Conservation (phyloP, 2,888 invertebrate species). For the Parnassius apollo region DNA sequence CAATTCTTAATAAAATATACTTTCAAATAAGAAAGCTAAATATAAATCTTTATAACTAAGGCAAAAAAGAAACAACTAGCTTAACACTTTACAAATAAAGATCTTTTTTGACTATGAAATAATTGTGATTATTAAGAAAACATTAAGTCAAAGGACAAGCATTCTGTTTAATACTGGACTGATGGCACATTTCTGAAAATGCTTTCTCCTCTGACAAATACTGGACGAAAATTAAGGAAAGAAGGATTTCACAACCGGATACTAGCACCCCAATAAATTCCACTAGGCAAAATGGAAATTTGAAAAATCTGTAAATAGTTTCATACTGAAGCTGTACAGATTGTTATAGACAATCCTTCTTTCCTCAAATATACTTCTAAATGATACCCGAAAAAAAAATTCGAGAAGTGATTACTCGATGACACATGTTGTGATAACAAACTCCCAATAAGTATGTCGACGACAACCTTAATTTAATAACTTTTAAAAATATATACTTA, state of each 20-base stretch:
- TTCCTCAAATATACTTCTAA: conserved; percentile 58
- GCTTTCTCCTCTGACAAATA: conserved; percentile 76
- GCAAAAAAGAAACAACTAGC: conserved; percentile 78
- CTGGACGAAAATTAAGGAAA: conserved; percentile 70
- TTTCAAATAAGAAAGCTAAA: conserved; percentile 76
- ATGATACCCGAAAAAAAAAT: conserved; percentile 55
- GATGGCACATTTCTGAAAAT: conserved; percentile 77
- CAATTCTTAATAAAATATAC: conserved; percentile 68
- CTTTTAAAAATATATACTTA: conserved; percentile 40
- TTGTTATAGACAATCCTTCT: conserved; percentile 63
- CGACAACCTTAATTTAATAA: conserved; percentile 48
- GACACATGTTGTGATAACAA: conserved; percentile 56
- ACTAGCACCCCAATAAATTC: conserved; percentile 65
- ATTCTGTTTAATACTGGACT: conserved; percentile 75
- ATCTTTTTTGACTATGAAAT: conserved; percentile 77
- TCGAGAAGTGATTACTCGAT: conserved; percentile 43
- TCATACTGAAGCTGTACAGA: conserved; percentile 11
- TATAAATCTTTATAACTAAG: conserved; percentile 67
- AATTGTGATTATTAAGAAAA: conserved; percentile 75
- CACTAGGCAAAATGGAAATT: conserved; percentile 56
- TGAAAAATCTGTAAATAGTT: conserved; percentile 27
- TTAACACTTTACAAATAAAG: conserved; percentile 74
- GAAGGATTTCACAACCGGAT: conserved; percentile 78
- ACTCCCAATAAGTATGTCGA: conserved; percentile 43
- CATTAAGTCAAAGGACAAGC: conserved; percentile 71